phyloP scores from a whole-genome alignment of 2,888 invertebrate genomes.

The Hirtodrosophila alboralis region DNA sequence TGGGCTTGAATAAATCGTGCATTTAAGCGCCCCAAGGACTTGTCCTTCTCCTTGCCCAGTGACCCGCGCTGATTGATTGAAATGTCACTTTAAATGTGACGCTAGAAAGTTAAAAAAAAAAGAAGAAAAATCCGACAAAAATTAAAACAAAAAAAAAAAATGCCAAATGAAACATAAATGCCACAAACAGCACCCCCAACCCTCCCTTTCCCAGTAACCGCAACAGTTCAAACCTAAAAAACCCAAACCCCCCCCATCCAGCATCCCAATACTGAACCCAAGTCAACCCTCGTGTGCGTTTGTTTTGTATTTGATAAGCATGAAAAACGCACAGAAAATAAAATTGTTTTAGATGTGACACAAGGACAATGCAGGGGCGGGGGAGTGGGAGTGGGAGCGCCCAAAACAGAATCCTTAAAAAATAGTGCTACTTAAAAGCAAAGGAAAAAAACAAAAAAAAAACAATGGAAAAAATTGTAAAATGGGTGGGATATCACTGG shows the following conservation, averaged over 20 bases:
- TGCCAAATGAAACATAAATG: slow-evolving; percentile 76
- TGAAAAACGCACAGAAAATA: slow-evolving; percentile 67
- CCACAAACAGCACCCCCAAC: slow-evolving; percentile 49
- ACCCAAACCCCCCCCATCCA: background rate
- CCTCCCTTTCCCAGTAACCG: no score
- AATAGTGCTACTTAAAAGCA: slow-evolving; percentile 77
- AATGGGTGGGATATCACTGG: slow-evolving; percentile 47
- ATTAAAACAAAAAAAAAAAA: slow-evolving; percentile 65
- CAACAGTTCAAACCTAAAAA: slow-evolving; percentile 10
- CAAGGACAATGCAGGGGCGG: slow-evolving; percentile 2
- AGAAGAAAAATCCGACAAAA: slow-evolving; percentile 45
- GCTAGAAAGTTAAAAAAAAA: no score
- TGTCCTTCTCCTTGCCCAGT: slow-evolving; percentile 20
- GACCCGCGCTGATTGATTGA: slow-evolving; percentile 79
- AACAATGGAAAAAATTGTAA: slow-evolving; percentile 55
- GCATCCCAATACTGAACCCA: no score
- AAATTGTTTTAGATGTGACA: slow-evolving; percentile 61
- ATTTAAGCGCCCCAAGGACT: slow-evolving; percentile 33
- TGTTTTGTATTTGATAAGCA: slow-evolving; percentile 82
- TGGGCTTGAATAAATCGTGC: slow-evolving; percentile 43
- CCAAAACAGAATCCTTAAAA: slow-evolving; percentile 76
- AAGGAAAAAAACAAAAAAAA: slow-evolving; percentile 43
- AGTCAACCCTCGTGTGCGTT: slow-evolving; percentile 72
- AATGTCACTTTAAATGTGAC: slow-evolving; percentile 79
- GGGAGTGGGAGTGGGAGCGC: slow-evolving; percentile 21